Evolutionary conservation across 2,888 invertebrate species (phyloP), one percentile per base, ranked within the genome.

Genomic region (Mythimna lalbum): DNA sequence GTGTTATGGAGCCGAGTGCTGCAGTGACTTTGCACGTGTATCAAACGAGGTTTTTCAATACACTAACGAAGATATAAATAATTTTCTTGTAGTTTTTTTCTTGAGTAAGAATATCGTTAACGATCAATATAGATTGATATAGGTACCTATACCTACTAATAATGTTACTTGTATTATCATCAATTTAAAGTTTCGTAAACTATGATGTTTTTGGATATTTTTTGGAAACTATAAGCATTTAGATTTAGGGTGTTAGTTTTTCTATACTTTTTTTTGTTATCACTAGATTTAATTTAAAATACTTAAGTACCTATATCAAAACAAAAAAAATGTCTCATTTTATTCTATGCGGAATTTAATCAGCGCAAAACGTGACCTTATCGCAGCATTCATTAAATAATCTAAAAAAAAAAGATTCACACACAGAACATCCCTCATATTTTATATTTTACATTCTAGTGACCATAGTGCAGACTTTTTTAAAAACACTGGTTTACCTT

Each of bases 361-460:
- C 81, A 53, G 64, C 62, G 50, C 50, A 59, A 76, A 71, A 83
- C 81, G 78, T 78, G 77, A 77, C 72, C 63, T 65, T 59, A 47
- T 80, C 39, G 19, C 19, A 5, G 33, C 43, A 60, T 43, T 27
- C 64, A 83, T 83, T 83, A 83, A 73, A 81, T n/a, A n/a, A 81
- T 74, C 81, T 33, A 33, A 81, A 74, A 80, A 76, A 74, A 70
- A 70, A 78, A 83, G 75, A n/a, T n/a, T n/a, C n/a, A n/a, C n/a
- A n/a, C n/a, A n/a, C n/a, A n/a, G n/a, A n/a, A n/a, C n/a, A n/a
- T n/a, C n/a, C n/a, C n/a, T n/a, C n/a, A n/a, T n/a, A n/a, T n/a
- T n/a, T n/a, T n/a, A n/a, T n/a, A n/a, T n/a, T n/a, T n/a, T n/a
- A n/a, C n/a, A n/a, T 79, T 78, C 50, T 60, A 56, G 55, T 71